Conservation (phyloP, 2,113 vertebrate species). For the Percina caprodes region DNA sequence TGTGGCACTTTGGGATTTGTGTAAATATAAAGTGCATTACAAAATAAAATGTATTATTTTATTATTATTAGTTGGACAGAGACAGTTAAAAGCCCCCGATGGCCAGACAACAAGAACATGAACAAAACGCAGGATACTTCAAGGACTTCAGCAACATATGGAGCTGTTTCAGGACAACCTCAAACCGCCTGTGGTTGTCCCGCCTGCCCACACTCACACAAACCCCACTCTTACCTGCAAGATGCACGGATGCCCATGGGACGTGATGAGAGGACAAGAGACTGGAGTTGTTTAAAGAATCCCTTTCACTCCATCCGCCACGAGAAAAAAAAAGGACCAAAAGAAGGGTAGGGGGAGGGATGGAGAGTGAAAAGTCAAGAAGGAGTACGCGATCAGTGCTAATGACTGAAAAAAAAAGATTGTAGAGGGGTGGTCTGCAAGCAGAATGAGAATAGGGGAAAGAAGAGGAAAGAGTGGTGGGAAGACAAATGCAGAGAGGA, state of each 20-base stretch:
- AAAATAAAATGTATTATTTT: too few species aligned
- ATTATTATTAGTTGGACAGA: too few species aligned
- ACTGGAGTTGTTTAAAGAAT: slow-evolving; percentile 74
- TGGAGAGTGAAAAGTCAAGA: slow-evolving; percentile 36
- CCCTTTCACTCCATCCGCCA: slow-evolving; percentile 66
- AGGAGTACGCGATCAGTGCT: slow-evolving; percentile 20
- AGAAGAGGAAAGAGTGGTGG: slow-evolving; percentile 3
- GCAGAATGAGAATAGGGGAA: slow-evolving; percentile 15
- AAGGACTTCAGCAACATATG: slow-evolving; percentile 48
- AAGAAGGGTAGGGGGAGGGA: slow-evolving; percentile 7
- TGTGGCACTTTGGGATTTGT: too few species aligned
- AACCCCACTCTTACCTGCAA: slow-evolving; percentile 84
- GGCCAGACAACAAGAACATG: slow-evolving; percentile 8
- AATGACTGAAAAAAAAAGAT: slow-evolving; percentile 40
- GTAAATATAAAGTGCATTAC: too few species aligned
- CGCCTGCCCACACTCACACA: slow-evolving; percentile 1
- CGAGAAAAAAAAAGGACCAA: neutral
- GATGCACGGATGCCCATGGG: slow-evolving; percentile 92
- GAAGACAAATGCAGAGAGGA: slow-evolving; percentile 1
- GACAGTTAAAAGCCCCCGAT: slow-evolving; percentile 25
- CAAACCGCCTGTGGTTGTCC: neutral
- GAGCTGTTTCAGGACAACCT: slow-evolving; percentile 10
- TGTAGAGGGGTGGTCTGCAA: neutral
- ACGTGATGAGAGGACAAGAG: slow-evolving; percentile 55
- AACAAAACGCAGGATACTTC: slow-evolving; percentile 33